A percentile compares a stretch with the other conserved stretches of the same genome.
phyloP scores from a whole-genome alignment of 2,888 invertebrate species.

The Agonopterix arenella region DNA sequence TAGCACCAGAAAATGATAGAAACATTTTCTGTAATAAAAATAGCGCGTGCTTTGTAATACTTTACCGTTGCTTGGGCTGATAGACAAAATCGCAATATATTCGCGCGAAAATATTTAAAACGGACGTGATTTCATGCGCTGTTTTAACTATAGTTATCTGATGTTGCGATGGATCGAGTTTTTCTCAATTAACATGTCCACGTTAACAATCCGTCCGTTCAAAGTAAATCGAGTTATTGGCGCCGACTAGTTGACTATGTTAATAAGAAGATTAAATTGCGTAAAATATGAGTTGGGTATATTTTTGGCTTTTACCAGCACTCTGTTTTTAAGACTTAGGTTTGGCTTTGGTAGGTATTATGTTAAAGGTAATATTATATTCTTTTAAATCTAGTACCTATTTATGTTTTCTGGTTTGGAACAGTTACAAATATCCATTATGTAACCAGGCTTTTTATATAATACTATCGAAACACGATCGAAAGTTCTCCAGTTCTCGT shows the following conservation, averaged over 20 bases:
- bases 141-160: constrained; percentile 1
- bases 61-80: background rate
- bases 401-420: too few relatives aligned
- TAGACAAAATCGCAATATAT: background rate
- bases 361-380: too few relatives aligned
- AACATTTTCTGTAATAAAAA: too few relatives aligned
- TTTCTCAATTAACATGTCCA: constrained; percentile 5
- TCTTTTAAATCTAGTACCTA: too few relatives aligned
- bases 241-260: background rate
- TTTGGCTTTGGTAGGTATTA: too few relatives aligned
- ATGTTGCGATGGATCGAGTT: background rate
- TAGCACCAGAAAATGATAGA: too few relatives aligned
- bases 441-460: too few relatives aligned
- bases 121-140: constrained; percentile 4
- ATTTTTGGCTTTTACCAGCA: background rate
- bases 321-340: too few relatives aligned
- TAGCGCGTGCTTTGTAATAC: too few relatives aligned
- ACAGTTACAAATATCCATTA: too few relatives aligned
- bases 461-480: too few relatives aligned
- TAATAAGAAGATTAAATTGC: background rate
- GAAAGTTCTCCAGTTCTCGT: too few relatives aligned
- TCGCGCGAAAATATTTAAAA: background rate
- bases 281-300: background rate
- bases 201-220: constrained; percentile 1
- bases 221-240: background rate